Percentiles rank a stretch among this genome's conserved stretches.
These are phyloP conservation scores for Microcebus tavaratra DNA, from an alignment of 2,113 vertebrate species.

Conservation along the genomic window DNA sequence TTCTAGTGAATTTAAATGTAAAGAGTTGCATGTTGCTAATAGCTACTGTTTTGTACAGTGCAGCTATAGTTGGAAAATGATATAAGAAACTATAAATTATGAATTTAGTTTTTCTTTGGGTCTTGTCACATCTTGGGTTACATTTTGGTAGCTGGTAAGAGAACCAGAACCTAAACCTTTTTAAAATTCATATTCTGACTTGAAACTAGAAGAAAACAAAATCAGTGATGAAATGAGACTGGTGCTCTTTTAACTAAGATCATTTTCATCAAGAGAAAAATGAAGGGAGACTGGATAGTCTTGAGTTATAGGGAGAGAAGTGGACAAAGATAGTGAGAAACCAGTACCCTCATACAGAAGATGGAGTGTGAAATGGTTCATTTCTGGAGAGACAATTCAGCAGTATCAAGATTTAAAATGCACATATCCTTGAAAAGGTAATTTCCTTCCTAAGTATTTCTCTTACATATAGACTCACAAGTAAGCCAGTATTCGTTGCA, in stretches of 20 bases:
- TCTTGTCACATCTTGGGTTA: background rate
- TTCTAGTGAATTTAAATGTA: background rate
- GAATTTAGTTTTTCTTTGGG: conserved; percentile 35
- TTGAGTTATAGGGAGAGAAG: background rate
- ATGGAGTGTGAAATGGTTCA: background rate
- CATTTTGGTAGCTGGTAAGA: conserved; percentile 17
- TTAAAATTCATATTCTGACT: conserved; percentile 6
- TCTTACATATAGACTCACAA: background rate
- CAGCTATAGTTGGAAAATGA: background rate
- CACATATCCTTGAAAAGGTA: background rate
- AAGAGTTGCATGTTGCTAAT: background rate
- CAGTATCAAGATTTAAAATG: background rate
- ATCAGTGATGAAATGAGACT: background rate
- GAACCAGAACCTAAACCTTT: background rate
- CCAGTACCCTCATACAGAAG: background rate
- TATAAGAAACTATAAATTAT: background rate
- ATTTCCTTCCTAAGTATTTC: background rate
- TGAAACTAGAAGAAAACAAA: conserved; percentile 21
- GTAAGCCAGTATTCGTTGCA: background rate
- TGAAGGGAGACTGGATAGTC: background rate
- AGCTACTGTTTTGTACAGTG: background rate
- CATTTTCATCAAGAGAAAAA: conserved; percentile 29
- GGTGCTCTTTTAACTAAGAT: background rate
- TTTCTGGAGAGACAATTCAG: background rate
- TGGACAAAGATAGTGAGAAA: background rate